These are phyloP conservation scores for Fukomys damarensis DNA, from an alignment of 2,113 vertebrate genomes.

Conservation along the genomic window DNA sequence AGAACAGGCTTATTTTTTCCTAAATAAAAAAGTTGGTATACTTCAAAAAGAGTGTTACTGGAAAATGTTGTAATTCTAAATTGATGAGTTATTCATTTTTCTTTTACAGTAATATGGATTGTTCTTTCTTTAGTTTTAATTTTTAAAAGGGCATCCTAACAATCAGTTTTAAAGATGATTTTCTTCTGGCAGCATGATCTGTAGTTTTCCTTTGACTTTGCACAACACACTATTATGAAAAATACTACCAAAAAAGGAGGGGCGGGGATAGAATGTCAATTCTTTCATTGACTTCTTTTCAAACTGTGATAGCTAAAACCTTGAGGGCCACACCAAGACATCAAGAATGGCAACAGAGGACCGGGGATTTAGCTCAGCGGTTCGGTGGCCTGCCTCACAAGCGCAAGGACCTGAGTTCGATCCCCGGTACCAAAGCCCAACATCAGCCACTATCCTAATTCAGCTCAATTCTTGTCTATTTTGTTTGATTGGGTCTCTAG, in stretches of 20 bases:
- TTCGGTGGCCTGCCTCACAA: no score
- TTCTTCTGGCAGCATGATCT: constrained; percentile 12
- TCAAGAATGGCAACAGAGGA: not conserved
- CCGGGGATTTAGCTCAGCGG: no score
- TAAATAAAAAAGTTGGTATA: constrained; percentile 46
- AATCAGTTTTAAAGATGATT: constrained; percentile 61
- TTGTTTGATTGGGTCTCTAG: not conserved
- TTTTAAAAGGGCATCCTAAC: constrained; percentile 10
- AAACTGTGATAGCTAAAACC: not conserved
- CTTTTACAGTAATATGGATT: constrained; percentile 41
- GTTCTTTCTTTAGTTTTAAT: constrained; percentile 52
- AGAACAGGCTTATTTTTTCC: not conserved
- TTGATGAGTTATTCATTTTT: constrained; percentile 40
- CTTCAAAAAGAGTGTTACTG: constrained; percentile 58
- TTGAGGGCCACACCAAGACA: not conserved
- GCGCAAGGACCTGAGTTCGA: no score
- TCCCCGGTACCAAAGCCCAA: not conserved
- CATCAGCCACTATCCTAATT: not conserved
- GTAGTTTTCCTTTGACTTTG: constrained; percentile 58
- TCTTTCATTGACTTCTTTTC: not conserved
- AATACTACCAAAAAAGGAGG: not conserved
- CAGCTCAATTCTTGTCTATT: not conserved
- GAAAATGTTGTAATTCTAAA: constrained; percentile 69
- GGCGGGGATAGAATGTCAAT: not conserved
- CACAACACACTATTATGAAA: constrained; percentile 42